These are phyloP conservation scores for Perccottus glenii DNA, from an alignment of 2,113 vertebrate species.

Conservation along the genomic window DNA sequence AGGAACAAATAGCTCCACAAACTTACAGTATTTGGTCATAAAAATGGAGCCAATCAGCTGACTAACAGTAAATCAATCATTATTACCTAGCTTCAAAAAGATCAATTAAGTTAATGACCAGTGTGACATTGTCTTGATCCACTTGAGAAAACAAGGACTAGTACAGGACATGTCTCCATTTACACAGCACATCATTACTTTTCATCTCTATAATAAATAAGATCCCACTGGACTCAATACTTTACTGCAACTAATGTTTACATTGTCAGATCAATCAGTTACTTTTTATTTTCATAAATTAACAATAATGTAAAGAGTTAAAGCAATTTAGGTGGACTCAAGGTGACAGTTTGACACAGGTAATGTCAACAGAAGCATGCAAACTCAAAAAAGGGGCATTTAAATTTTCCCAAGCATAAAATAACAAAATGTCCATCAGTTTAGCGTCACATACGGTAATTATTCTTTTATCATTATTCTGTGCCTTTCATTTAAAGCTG, in stretches of 20 bases:
- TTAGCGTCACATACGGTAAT: no score
- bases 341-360: background rate
- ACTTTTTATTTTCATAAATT: background rate
- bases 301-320: background rate
- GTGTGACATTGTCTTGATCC: slow-evolving; percentile 50
- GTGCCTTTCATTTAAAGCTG: background rate
- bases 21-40: background rate
- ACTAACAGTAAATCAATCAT: slow-evolving; percentile 48
- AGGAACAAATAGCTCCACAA: slow-evolving; percentile 21
- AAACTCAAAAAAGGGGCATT: background rate
- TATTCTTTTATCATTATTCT: background rate
- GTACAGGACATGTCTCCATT: background rate
- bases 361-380: background rate
- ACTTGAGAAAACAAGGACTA: slow-evolving; percentile 44
- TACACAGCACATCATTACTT: background rate
- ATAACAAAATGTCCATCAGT: background rate
- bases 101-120: slow-evolving; percentile 53
- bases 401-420: background rate
- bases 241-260: background rate
- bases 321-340: background rate
- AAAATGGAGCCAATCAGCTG: slow-evolving; percentile 40
- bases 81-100: slow-evolving; percentile 48
- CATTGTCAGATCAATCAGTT: background rate
- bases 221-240: background rate
- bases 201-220: no score